Evolutionary conservation across 1,140 invertebrate genomes (phyloP).

Genomic region (Papilio machaon): DNA sequence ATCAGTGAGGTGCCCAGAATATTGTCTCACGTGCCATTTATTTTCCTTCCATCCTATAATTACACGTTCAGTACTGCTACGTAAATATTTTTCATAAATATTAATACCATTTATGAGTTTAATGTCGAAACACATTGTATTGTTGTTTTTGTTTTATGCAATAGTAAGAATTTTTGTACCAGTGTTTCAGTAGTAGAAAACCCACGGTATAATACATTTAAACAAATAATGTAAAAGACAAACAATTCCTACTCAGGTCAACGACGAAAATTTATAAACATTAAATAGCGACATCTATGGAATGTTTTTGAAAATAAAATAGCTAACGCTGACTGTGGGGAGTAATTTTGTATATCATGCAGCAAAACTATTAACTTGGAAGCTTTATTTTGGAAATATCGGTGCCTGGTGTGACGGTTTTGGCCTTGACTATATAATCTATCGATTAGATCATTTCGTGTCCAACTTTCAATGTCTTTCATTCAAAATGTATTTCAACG

Average conservation of each 20-base stretch:
- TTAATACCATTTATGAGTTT: too few species aligned
- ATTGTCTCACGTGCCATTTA: too few species aligned
- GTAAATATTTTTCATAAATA: too few species aligned
- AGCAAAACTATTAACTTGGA: background rate
- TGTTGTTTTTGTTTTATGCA: too few species aligned
- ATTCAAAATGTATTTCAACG: background rate
- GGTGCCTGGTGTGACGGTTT: background rate
- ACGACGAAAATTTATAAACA: background rate
- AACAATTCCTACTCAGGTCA: background rate
- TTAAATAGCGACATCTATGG: background rate
- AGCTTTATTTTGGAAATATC: slow-evolving; percentile 26
- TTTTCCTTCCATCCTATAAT: too few species aligned
- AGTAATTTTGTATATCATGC: background rate
- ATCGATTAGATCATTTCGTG: slow-evolving; percentile 16
- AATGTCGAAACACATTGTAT: too few species aligned
- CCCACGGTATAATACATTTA: background rate
- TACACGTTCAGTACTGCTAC: too few species aligned
- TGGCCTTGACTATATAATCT: slow-evolving; percentile 29
- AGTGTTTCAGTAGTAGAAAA: background rate
- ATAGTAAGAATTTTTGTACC: too few species aligned
- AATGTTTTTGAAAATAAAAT: background rate
- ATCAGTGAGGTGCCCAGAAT: too few species aligned
- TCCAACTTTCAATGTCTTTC: slow-evolving; percentile 5
- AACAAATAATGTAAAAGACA: background rate
- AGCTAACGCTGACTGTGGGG: background rate